Base-by-base conservation (phyloP, 2,797 vertebrate species). In the Acanthopagrus latus region DNA sequence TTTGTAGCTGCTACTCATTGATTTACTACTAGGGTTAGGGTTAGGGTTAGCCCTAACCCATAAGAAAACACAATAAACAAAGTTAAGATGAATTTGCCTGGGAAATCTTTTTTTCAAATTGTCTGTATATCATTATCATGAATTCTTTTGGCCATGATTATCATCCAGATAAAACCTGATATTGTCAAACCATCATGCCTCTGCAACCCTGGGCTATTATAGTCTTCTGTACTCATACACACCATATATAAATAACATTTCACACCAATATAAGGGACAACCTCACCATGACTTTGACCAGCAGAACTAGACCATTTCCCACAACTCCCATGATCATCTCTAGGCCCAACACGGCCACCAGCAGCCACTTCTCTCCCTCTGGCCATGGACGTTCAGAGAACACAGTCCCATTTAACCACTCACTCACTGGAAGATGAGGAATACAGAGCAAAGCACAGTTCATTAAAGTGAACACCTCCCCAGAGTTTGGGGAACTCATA, bases 231-330 rank as follows among this genome's bases (percentile, higher is more conserved):
- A 48, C 7, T 56, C 2, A 27, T 14, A 73, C 56, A 64, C 20
- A 27, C 12, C n/a, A 55, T 59, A 44, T 16, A 44, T 3, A 21
- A 52, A 51, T 47, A 51, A 16, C 5, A 63, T 63, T 33, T 79
- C 13, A n/a, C 27, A 54, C 4, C 4, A 1, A 16, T 10, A 4
- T 16, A 25, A 58, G 12, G 25, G 74, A 58, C 44, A 63, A 44
- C 5, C 67, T 71, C 50, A 89, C 94, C 92, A 80, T 87, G 63
- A 89, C 71, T 91, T 95, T 95, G 64, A 94, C 89, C n/a, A 93
- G 71, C 25, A 95, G 83, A 71, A 93, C 86, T 4, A 94, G 43
- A 50, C 75, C 70, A 82, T 96, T 96, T 72, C 95, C 95, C 13
- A 92, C 60, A 23, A 94, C 68, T 51, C 94, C 95, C 70, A 94